A percentile compares a stretch with the other conserved stretches of the same genome.
Conservation (phyloP, 2,113 vertebrate species). For the Cranoglanis bouderius region DNA sequence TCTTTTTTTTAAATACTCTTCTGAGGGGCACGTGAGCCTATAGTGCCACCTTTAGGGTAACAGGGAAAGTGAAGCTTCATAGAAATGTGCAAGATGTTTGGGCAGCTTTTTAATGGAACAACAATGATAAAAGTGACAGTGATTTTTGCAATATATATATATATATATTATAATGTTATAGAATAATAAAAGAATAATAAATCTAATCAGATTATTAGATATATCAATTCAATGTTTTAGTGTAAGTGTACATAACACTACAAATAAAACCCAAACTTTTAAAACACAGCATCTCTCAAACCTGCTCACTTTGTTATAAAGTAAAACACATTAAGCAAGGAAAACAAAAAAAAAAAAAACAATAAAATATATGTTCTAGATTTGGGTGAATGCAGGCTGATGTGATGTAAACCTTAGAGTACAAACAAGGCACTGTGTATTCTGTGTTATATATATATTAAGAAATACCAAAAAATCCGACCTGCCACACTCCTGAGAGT, state of each 20-base stretch:
- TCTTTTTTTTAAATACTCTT: constrained; percentile 48
- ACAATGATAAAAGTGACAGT: not conserved
- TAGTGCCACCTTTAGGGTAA: constrained; percentile 77
- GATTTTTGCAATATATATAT: not conserved
- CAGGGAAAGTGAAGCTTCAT: constrained; percentile 30
- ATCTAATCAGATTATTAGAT: not conserved
- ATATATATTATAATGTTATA: no score
- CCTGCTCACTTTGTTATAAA: not conserved
- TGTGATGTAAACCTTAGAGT: not conserved
- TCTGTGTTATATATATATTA: not conserved
- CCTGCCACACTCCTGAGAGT: not conserved
- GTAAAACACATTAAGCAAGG: not conserved
- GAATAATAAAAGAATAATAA: not conserved
- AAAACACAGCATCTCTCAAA: not conserved
- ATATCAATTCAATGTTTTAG: not conserved
- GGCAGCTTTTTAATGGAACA: not conserved
- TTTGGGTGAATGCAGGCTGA: not conserved
- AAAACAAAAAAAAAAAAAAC: constrained; percentile 18
- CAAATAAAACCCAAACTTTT: not conserved
- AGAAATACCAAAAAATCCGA: not conserved
- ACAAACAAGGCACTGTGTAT: not conserved
- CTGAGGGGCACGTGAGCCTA: constrained; percentile 65
- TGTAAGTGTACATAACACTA: not conserved
- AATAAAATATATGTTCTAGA: not conserved
- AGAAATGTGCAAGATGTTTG: not conserved